These are phyloP conservation scores for Paralichthys olivaceus DNA, from an alignment of 2,113 vertebrate genomes.

Conservation along the genomic window DNA sequence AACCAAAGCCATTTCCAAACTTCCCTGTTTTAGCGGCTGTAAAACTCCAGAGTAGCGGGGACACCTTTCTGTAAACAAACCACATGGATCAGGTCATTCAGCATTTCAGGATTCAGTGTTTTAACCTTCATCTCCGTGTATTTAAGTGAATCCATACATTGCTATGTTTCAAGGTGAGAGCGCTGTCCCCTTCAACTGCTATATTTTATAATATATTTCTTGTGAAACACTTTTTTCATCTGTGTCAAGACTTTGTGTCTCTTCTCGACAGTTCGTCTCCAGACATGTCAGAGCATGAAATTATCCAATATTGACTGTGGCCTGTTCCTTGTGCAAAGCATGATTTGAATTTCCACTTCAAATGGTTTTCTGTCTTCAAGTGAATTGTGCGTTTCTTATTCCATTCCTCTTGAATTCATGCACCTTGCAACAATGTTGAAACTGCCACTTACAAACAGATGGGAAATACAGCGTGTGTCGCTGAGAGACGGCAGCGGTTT, in stretches of 20 bases:
- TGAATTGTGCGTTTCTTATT: constrained; percentile 10
- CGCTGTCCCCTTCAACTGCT: no score
- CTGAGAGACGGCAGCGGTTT: neutral
- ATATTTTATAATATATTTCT: neutral
- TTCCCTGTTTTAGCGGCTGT: no score
- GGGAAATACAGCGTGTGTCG: constrained; percentile 5
- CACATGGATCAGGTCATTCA: no score
- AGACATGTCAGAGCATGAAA: constrained; percentile 41
- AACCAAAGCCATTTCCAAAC: no score
- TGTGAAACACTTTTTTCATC: neutral
- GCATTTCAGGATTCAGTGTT: no score
- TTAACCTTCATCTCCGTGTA: neutral
- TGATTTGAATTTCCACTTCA: constrained; percentile 32
- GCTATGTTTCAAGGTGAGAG: neutral
- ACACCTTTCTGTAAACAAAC: no score
- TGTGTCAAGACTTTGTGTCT: constrained; percentile 7
- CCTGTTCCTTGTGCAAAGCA: constrained; percentile 4
- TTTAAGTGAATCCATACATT: neutral
- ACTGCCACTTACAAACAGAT: constrained; percentile 21
- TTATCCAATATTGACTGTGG: constrained; percentile 21
- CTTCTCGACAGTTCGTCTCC: neutral
- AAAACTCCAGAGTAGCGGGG: no score
- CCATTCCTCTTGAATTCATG: constrained; percentile 16
- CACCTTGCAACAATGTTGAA: constrained; percentile 20
- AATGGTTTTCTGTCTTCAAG: constrained; percentile 12